These are phyloP conservation scores for Recurvirostra avosetta DNA, from an alignment of 2,113 vertebrate genomes.

Conservation along the genomic window DNA sequence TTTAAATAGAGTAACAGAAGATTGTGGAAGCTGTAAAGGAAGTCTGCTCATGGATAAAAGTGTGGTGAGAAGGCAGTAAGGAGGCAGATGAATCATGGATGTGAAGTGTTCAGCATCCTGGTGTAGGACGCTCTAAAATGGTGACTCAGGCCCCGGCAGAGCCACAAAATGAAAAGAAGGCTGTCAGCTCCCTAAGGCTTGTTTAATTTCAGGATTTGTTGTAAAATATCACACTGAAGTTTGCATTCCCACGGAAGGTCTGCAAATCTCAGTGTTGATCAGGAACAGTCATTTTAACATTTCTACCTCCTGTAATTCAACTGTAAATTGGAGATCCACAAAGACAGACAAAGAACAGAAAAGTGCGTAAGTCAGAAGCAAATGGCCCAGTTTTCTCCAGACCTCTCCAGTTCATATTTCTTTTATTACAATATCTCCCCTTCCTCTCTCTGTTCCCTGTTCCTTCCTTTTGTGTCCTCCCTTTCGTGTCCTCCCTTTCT, in stretches of 20 bases:
- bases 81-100: conserved; percentile 7
- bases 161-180: not conserved
- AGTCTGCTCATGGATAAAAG: not conserved
- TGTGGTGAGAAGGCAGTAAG: not conserved
- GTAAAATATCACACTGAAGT: not conserved
- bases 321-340: not conserved
- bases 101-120: not conserved
- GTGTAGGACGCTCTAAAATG: conserved; percentile 3
- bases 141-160: not conserved
- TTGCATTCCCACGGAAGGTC: not conserved
- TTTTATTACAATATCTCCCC: not conserved
- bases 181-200: not conserved
- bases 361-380: not conserved
- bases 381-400: not conserved
- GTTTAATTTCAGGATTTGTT: not conserved
- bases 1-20: not conserved
- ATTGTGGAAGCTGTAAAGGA: not conserved
- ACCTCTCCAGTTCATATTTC: not conserved
- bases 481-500: not conserved
- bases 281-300: not conserved
- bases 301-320: not conserved
- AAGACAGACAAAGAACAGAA: not conserved
- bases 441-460: not conserved
- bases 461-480: not conserved
- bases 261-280: not conserved